Evolutionary conservation across 2,888 invertebrate species (phyloP), one percentile per base, ranked within the genome.

Genomic region (Drosophila helvetica): DNA sequence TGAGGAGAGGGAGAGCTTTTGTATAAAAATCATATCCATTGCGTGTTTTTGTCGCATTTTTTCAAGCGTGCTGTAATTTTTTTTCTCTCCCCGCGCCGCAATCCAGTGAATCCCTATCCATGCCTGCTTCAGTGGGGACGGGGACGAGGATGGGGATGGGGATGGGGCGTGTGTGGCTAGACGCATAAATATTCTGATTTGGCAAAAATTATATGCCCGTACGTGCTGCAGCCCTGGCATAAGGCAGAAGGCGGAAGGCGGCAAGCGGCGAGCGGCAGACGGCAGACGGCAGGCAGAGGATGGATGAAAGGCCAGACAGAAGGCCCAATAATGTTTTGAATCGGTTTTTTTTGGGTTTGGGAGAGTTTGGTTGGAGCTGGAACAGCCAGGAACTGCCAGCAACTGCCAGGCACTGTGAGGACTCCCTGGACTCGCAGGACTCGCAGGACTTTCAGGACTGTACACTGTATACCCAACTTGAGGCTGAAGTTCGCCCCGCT

Each of bases 171-270:
- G 73, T 74, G 74, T 65, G 86, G 82, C 89, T 89, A 88, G 87
- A 88, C 89, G 87, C 88, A 88, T 88, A 88, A 88, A 89, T 88
- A 86, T 89, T 89, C 88, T 86, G 82, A 89, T 88, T 88, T 89
- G 89, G 79, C 79, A 89, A 80, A 89, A 88, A 88, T 88, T 87
- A 89, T 85, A 89, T 86, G 80, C 78, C 74, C 58, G 88, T 79
- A 87, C 88, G 86, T 87, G 88, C 72, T 80, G 74, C 71, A 65
- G 70, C 59, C 50, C 65, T 54, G 66, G 45, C 77, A 38, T 38
- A 38, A 15, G 53, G 46, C 22, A 18, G n/a, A 45, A 15, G 58
- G 53, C 33, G 1, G 30, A 0, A 56, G 1, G 7, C 25, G 25
- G 25, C 25, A 25, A 6, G 46, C n/a, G n/a, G n/a, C n/a, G n/a